A percentile compares a stretch with the other conserved stretches of the same genome.
phyloP scores from a whole-genome alignment of 2,888 invertebrate genomes.

The Melanchra persicariae region DNA sequence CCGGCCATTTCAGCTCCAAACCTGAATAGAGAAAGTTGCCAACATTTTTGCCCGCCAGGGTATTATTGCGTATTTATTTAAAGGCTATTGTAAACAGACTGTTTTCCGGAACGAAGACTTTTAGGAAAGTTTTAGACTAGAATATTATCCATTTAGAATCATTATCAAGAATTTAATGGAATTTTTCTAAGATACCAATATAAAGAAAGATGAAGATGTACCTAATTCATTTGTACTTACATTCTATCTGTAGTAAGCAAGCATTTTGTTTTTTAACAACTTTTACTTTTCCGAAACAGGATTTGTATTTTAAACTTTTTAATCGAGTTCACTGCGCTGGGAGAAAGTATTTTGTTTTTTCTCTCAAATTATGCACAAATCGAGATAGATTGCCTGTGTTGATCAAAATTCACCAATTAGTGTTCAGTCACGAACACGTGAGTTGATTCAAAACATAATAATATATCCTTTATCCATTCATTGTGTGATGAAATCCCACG shows the following conservation, averaged over 20 bases:
- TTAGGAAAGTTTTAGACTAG: neutral
- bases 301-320: slow-evolving; percentile 41
- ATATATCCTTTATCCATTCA: neutral
- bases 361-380: slow-evolving; percentile 4
- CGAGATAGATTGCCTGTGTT: slow-evolving; percentile 1
- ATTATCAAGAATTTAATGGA: neutral
- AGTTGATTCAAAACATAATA: neutral
- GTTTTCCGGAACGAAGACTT: slow-evolving; percentile 6
- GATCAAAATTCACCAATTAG: slow-evolving; percentile 8
- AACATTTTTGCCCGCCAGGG: slow-evolving; percentile 3
- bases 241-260: neutral
- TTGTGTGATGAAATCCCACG: slow-evolving; percentile 2
- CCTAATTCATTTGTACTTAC: neutral
- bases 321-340: slow-evolving; percentile 15
- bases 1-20: neutral
- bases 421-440: slow-evolving; percentile 5
- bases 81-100: slow-evolving; percentile 7
- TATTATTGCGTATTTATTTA: slow-evolving; percentile 1
- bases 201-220: slow-evolving; percentile 2
- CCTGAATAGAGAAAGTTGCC: neutral
- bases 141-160: slow-evolving; percentile 55
- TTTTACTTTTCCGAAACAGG: slow-evolving; percentile 48
- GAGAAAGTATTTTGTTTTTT: slow-evolving; percentile 52
- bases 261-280: slow-evolving; percentile 28
- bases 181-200: slow-evolving; percentile 11